A percentile compares a stretch with the other conserved stretches of the same genome.
These are phyloP conservation scores for Oligia strigilis DNA, from an alignment of 2,888 invertebrate species.

Conservation along the genomic window DNA sequence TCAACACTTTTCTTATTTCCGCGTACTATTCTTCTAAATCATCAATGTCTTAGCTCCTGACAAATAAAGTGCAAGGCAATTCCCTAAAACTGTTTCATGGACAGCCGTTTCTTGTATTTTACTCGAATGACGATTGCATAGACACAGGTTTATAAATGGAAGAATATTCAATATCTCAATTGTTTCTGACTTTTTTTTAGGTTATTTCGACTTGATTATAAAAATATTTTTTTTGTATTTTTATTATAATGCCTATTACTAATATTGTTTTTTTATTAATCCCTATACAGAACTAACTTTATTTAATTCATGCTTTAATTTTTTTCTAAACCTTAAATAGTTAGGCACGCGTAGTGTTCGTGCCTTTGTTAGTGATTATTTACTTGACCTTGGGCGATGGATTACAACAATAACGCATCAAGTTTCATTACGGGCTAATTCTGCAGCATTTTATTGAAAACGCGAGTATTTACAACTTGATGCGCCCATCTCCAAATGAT, in stretches of 20 bases:
- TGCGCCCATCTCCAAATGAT: background rate
- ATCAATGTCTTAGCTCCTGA: constrained; percentile 1
- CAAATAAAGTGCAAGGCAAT: background rate
- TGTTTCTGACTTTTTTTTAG: background rate
- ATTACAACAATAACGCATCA: background rate
- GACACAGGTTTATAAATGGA: constrained; percentile 1
- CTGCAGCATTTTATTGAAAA: background rate
- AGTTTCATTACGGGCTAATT: background rate
- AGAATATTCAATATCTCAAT: background rate
- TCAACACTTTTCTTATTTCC: background rate
- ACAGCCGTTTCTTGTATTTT: background rate
- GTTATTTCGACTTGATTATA: constrained; percentile 6
- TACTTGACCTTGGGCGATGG: background rate
- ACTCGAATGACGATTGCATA: constrained; percentile 34
- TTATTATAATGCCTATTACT: constrained; percentile 8
- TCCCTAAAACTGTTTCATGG: background rate
- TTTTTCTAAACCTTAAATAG: background rate
- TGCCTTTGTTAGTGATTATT: constrained; percentile 9
- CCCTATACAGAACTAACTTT: background rate
- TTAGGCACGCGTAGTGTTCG: constrained; percentile 43
- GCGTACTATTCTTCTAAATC: background rate
- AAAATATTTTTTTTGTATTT: constrained; percentile 22
- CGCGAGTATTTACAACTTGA: background rate
- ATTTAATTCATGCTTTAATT: background rate
- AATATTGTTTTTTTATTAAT: background rate